These are phyloP conservation scores for Lota lota DNA, from an alignment of 2,113 vertebrate species.

Conservation along the genomic window DNA sequence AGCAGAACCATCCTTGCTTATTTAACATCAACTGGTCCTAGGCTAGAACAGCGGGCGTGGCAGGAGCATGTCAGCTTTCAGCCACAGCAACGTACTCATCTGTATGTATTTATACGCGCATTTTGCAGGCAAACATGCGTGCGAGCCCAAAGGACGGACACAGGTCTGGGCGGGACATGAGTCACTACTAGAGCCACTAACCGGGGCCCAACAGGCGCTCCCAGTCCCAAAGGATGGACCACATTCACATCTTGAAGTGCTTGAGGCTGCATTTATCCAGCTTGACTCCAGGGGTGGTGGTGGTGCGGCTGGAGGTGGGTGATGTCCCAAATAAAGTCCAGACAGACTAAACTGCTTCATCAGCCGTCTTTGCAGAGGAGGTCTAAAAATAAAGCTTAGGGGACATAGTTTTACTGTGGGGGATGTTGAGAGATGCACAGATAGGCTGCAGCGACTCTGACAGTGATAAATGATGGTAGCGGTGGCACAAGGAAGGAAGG, in stretches of 20 bases:
- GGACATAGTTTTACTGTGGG: conserved; percentile 6
- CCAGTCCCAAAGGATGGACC: conserved; percentile 23
- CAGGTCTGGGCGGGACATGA: conserved; percentile 6
- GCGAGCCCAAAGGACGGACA: conserved; percentile 21
- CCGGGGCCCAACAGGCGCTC: conserved; percentile 37
- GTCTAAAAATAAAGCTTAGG: conserved; percentile 42
- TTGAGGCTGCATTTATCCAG: conserved; percentile 28
- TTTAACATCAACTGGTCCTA: background rate
- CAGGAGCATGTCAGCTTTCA: no score
- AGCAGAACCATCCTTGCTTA: background rate
- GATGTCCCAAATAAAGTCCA: conserved; percentile 39
- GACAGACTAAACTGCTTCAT: conserved; percentile 19
- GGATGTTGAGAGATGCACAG: conserved; percentile 18
- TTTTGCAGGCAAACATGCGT: conserved; percentile 15
- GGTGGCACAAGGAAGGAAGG: conserved; percentile 6
- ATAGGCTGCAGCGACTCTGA: conserved; percentile 42
- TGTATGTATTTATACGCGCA: no score
- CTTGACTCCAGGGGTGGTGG: conserved; percentile 31
- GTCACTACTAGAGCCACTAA: no score
- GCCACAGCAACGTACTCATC: no score
- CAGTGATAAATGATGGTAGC: conserved; percentile 15
- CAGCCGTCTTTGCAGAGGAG: conserved; percentile 25
- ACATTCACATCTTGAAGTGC: conserved; percentile 38
- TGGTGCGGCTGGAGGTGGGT: background rate
- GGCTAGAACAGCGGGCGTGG: no score